Evolutionary conservation across 2,888 invertebrate species (phyloP).

Genomic region (Tinea semifulvella): DNA sequence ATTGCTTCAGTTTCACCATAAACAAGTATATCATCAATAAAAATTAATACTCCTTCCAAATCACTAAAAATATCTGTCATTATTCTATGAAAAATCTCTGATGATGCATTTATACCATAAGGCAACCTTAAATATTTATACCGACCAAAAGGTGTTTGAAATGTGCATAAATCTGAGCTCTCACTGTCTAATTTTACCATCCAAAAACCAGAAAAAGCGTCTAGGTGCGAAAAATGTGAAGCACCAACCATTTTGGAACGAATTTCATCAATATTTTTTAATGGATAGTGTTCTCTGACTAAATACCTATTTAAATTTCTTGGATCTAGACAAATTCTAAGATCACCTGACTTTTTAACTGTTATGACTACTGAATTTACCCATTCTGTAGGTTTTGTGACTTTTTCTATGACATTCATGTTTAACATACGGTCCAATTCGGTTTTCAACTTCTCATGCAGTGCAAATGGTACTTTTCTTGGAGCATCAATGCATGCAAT

Average conservation of each 20-base stretch:
- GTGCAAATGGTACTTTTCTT: conserved; percentile 11
- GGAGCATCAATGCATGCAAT: no score
- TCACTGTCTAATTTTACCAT: conserved; percentile 18
- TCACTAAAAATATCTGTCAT: conserved; percentile 20
- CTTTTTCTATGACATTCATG: conserved; percentile 16
- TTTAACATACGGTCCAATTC: conserved; percentile 18
- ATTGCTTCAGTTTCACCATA: conserved; percentile 18
- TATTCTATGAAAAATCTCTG: conserved; percentile 20
- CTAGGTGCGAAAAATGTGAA: conserved; percentile 20
- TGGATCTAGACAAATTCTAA: conserved; percentile 23
- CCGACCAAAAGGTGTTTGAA: conserved; percentile 21
- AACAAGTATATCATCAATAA: conserved; percentile 21
- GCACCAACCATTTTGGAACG: conserved; percentile 19
- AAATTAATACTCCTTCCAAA: conserved; percentile 18
- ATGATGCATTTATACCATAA: conserved; percentile 21
- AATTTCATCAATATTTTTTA: conserved; percentile 22
- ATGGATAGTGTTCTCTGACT: conserved; percentile 21
- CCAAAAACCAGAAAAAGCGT: conserved; percentile 23
- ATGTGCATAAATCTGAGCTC: conserved; percentile 21
- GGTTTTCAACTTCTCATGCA: conserved; percentile 15
- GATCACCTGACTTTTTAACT: conserved; percentile 19
- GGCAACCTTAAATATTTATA: conserved; percentile 20
- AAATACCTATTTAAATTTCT: conserved; percentile 22
- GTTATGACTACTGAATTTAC: conserved; percentile 20
- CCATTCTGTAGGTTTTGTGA: conserved; percentile 20